phyloP scores from a whole-genome alignment of 2,797 vertebrate species.

The Periophthalmus magnuspinnatus region DNA sequence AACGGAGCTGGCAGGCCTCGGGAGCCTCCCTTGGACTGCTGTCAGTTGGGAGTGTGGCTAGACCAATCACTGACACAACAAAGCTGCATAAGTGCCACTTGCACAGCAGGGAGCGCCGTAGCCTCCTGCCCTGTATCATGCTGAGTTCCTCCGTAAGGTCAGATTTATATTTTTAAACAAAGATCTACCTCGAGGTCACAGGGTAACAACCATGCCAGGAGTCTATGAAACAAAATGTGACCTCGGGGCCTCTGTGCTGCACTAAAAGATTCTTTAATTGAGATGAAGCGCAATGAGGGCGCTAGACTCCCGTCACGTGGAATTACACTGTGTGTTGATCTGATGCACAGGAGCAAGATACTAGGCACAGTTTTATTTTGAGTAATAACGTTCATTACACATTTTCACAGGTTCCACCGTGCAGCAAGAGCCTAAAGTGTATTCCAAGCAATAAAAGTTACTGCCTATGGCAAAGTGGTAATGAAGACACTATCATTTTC shows the following conservation, averaged over 20 bases:
- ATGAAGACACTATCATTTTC: slow-evolving; percentile 49
- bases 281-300: slow-evolving; percentile 65
- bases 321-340: slow-evolving; percentile 65
- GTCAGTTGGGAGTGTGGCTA: slow-evolving; percentile 76
- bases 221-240: slow-evolving; percentile 61
- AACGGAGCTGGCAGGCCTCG: slow-evolving; percentile 83
- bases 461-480: slow-evolving; percentile 40
- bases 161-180: slow-evolving; percentile 77
- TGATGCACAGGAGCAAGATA: slow-evolving; percentile 47
- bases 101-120: slow-evolving; percentile 85
- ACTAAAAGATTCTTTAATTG: slow-evolving; percentile 71
- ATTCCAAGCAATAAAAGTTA: slow-evolving; percentile 48
- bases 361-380: slow-evolving; percentile 53
- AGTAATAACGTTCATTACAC: slow-evolving; percentile 53
- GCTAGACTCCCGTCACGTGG: slow-evolving; percentile 58
- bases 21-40: slow-evolving; percentile 79
- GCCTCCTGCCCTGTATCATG: slow-evolving; percentile 63
- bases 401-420: slow-evolving; percentile 44
- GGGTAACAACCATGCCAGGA: slow-evolving; percentile 68
- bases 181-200: slow-evolving; percentile 64
- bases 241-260: slow-evolving; percentile 54
- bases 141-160: slow-evolving; percentile 58
- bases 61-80: slow-evolving; percentile 80
- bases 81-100: slow-evolving; percentile 71
- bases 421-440: slow-evolving; percentile 39